Conservation (phyloP, 2,888 invertebrate species). For the Drosophila monieri region DNA sequence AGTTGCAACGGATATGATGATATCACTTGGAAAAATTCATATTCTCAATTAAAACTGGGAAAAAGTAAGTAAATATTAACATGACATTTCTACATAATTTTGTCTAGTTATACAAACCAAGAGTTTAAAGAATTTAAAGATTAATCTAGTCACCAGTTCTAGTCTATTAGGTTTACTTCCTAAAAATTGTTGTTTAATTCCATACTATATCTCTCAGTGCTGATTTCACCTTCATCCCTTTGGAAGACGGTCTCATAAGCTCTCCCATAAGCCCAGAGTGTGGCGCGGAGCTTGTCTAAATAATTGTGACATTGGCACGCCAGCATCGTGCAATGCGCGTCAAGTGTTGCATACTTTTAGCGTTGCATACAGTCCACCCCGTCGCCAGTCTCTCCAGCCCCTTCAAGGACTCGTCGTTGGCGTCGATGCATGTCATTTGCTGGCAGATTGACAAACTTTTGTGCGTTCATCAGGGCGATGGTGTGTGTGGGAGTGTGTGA, state of each 20-base stretch:
- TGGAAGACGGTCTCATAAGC: slow-evolving; percentile 40
- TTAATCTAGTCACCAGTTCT: no score
- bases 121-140: no score
- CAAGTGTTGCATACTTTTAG: slow-evolving; percentile 71
- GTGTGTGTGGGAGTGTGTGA: slow-evolving; percentile 39
- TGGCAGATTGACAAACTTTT: slow-evolving; percentile 71
- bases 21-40: slow-evolving; percentile 10
- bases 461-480: slow-evolving; percentile 27
- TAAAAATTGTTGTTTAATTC: no score
- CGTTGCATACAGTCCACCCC: slow-evolving; percentile 33
- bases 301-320: slow-evolving; percentile 76
- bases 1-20: slow-evolving; percentile 46
- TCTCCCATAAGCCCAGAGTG: slow-evolving; percentile 6
- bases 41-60: background rate
- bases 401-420: slow-evolving; percentile 35
- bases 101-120: no score
- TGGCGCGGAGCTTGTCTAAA: slow-evolving; percentile 51
- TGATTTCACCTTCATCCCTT: background rate
- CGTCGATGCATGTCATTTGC: slow-evolving; percentile 74
- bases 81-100: no score
- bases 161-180: no score
- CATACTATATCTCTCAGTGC: slow-evolving; percentile 11
- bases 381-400: background rate
- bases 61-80: background rate
- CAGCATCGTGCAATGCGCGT: slow-evolving; percentile 43